Evolutionary conservation across 2,797 vertebrate genomes (phyloP).

Genomic region (Takifugu ocellatus): DNA sequence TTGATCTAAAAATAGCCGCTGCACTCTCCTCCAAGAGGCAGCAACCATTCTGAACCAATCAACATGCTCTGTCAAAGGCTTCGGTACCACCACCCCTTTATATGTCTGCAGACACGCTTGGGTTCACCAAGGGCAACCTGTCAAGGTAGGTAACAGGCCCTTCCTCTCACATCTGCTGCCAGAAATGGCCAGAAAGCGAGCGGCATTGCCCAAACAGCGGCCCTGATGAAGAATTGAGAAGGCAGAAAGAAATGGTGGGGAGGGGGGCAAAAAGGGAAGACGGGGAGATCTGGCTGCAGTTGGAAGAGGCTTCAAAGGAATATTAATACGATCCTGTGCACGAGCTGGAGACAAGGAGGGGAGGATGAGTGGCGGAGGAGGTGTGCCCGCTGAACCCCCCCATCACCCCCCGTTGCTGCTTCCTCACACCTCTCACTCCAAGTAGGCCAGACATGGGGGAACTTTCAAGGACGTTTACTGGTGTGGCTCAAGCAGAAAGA

Average conservation of each 20-base stretch:
- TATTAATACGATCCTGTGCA: slow-evolving; percentile 72
- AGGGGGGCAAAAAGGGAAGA: slow-evolving; percentile 23
- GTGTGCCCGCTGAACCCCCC: slow-evolving; percentile 15
- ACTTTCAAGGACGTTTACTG: too few relatives aligned
- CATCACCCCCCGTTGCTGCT: neutral
- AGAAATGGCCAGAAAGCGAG: slow-evolving; percentile 37
- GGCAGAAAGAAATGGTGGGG: slow-evolving; percentile 28
- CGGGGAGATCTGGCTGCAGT: slow-evolving; percentile 58
- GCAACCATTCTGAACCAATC: slow-evolving; percentile 78
- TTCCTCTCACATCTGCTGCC: slow-evolving; percentile 27
- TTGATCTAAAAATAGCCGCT: slow-evolving; percentile 78
- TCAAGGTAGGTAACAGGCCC: slow-evolving; percentile 55
- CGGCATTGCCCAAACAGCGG: slow-evolving; percentile 40
- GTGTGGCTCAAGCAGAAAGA: too few relatives aligned
- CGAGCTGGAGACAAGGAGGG: slow-evolving; percentile 51
- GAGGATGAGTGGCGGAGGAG: slow-evolving; percentile 12
- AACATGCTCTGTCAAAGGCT: slow-evolving; percentile 74
- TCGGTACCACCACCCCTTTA: slow-evolving; percentile 51
- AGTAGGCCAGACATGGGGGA: too few relatives aligned
- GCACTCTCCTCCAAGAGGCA: slow-evolving; percentile 76
- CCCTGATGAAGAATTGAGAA: slow-evolving; percentile 8
- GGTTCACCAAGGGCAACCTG: slow-evolving; percentile 57
- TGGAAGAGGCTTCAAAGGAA: slow-evolving; percentile 76
- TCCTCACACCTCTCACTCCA: slow-evolving; percentile 17
- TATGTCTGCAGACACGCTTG: slow-evolving; percentile 14